phyloP scores from a whole-genome alignment of 2,797 vertebrate species.

The Pelochelys cantorii region DNA sequence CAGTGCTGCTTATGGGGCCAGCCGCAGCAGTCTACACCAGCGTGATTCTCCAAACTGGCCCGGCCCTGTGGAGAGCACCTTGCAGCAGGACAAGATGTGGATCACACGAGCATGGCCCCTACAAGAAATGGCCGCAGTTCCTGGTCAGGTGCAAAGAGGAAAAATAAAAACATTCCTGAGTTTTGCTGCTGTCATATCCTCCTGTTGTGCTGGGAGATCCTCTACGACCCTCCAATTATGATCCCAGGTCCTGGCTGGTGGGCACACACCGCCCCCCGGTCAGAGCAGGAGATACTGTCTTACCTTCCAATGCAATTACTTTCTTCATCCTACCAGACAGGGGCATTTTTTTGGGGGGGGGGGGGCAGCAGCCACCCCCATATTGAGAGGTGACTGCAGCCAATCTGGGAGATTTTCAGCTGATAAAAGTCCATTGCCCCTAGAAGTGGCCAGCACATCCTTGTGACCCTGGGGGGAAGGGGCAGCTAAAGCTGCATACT shows the following conservation, averaged over 20 bases:
- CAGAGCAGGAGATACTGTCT: neutral
- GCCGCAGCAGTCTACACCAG: neutral
- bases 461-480: too few species aligned
- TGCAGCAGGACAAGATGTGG: neutral
- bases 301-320: neutral
- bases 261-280: neutral
- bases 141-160: neutral
- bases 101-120: neutral
- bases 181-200: neutral
- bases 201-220: neutral
- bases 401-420: too few species aligned
- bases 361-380: too few species aligned
- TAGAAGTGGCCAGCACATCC: too few species aligned
- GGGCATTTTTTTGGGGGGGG: too few species aligned
- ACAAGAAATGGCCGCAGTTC: neutral
- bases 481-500: too few species aligned
- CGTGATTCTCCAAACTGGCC: neutral
- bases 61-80: neutral
- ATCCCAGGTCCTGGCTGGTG: neutral
- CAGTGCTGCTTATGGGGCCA: neutral
- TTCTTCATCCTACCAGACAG: neutral
- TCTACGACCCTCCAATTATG: neutral
- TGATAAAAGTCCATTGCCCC: too few species aligned
- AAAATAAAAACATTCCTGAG: neutral
- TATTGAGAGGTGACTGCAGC: too few species aligned